Evolutionary conservation across 2,888 invertebrate genomes (phyloP).

Genomic region (Neelides folsomi): DNA sequence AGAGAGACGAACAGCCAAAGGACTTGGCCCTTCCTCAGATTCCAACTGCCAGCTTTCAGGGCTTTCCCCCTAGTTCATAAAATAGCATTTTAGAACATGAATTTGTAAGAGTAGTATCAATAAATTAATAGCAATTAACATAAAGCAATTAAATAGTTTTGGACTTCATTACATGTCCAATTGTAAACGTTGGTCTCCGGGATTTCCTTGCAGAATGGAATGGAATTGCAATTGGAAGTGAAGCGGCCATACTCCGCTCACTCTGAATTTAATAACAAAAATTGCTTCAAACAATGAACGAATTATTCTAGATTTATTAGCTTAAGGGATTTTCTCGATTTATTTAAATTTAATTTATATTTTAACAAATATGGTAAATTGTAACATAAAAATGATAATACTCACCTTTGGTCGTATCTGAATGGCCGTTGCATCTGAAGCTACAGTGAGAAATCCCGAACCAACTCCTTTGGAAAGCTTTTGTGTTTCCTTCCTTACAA

Average conservation of each 20-base stretch:
- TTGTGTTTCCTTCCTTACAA: slow-evolving; percentile 16
- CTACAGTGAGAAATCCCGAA: not conserved
- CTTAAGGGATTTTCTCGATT: too few species aligned
- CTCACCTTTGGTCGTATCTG: not conserved
- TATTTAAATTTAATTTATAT: too few species aligned
- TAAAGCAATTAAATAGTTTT: not conserved
- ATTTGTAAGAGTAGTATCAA: not conserved
- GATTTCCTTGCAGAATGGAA: slow-evolving; percentile 10
- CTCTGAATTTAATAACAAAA: not conserved
- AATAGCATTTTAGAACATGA: not conserved
- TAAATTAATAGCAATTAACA: too few species aligned
- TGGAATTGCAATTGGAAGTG: slow-evolving; percentile 25
- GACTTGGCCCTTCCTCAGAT: slow-evolving; percentile 19
- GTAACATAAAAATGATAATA: not conserved
- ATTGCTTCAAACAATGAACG: too few species aligned
- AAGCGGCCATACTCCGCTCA: slow-evolving; percentile 14
- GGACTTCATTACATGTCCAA: slow-evolving; percentile 14
- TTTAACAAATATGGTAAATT: too few species aligned
- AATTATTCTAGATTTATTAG: too few species aligned
- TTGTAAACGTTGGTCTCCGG: slow-evolving; percentile 16
- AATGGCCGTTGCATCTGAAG: not conserved
- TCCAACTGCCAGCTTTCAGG: slow-evolving; percentile 19
- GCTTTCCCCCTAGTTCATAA: slow-evolving; percentile 9
- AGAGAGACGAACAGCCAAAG: slow-evolving; percentile 14
- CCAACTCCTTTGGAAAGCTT: not conserved